Evolutionary conservation across 2,113 vertebrate species (phyloP).

Genomic region (Gulo gulo): DNA sequence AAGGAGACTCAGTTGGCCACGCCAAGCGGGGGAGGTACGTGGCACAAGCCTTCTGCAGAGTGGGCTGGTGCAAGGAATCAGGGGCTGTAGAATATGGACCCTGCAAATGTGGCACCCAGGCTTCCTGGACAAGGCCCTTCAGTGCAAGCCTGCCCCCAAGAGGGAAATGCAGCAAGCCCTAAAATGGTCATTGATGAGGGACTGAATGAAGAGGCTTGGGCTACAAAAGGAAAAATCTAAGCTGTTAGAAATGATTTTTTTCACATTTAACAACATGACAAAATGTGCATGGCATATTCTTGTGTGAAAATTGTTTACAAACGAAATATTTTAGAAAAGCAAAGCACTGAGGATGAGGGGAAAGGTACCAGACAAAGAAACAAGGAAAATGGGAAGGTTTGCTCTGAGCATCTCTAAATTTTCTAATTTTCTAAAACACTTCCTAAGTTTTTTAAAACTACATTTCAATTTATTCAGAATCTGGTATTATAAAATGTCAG

Average conservation of each 20-base stretch:
- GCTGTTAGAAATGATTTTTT: not conserved
- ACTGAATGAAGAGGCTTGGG: not conserved
- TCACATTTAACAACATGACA: constrained; percentile 14
- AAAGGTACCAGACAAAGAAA: not conserved
- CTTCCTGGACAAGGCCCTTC: not conserved
- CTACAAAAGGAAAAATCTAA: not conserved
- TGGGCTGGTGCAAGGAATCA: not conserved
- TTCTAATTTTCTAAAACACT: not conserved
- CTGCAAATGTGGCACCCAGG: accelerated
- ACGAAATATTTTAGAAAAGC: not conserved
- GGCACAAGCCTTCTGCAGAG: not conserved
- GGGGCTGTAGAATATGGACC: not conserved
- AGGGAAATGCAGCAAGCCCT: not conserved
- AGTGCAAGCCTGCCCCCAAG: not conserved
- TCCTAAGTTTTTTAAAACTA: not conserved
- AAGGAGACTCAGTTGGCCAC: not conserved
- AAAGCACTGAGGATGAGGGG: not conserved
- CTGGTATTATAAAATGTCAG: not conserved
- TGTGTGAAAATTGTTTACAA: not conserved
- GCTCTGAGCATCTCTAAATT: constrained; percentile 1
- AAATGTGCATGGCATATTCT: not conserved
- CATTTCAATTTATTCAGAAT: not conserved
- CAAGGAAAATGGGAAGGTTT: not conserved
- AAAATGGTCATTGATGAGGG: not conserved
- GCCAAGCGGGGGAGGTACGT: not conserved